These are phyloP conservation scores for Tanaodytes sp. DNA, from an alignment of 2,888 invertebrate genomes.

Conservation along the genomic window DNA sequence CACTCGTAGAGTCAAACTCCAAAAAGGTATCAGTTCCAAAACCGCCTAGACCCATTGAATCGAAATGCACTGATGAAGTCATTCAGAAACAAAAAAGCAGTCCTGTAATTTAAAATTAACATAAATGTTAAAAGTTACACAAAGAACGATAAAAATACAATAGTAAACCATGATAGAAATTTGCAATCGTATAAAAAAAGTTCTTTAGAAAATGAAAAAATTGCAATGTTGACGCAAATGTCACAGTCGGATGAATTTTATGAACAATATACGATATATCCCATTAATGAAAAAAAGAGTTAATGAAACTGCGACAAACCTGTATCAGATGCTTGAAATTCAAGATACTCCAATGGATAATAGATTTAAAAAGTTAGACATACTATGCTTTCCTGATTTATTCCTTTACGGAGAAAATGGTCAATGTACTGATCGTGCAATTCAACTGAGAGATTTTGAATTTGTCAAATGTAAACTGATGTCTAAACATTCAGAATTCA, in stretches of 20 bases:
- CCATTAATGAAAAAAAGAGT: background rate
- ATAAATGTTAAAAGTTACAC: too few relatives aligned
- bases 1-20: too few relatives aligned
- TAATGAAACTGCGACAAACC: background rate
- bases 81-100: too few relatives aligned
- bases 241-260: constrained; percentile 4
- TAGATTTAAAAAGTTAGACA: constrained; percentile 29
- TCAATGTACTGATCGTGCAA: background rate
- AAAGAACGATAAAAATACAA: too few relatives aligned
- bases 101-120: too few relatives aligned
- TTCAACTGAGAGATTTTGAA: constrained; percentile 1
- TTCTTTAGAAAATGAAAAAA: too few relatives aligned
- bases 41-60: too few relatives aligned
- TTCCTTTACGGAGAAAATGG: constrained; percentile 37
- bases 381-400: constrained; percentile 21
- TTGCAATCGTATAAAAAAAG: too few relatives aligned
- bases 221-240: constrained; percentile 5
- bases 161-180: too few relatives aligned
- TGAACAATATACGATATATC: constrained; percentile 7
- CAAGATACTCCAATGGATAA: constrained; percentile 47
- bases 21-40: too few relatives aligned
- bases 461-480: constrained; percentile 12
- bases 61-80: too few relatives aligned
- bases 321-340: constrained; percentile 34
- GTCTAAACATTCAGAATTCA: constrained; percentile 53